A percentile compares a stretch with the other conserved stretches of the same genome.
phyloP scores from a whole-genome alignment of 2,113 vertebrate genomes.

The Ictalurus furcatus region DNA sequence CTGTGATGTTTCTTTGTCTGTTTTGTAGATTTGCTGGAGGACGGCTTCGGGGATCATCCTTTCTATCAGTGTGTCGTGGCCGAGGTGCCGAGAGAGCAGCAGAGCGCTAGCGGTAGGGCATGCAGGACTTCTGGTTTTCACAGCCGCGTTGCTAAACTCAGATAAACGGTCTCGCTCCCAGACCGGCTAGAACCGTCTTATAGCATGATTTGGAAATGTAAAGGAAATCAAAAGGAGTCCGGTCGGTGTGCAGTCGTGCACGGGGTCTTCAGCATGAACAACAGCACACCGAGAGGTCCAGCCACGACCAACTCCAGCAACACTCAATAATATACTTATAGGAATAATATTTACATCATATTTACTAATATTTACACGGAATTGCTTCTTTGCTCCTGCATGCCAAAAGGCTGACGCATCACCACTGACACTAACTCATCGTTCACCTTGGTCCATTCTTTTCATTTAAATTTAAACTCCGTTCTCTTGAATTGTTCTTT shows the following conservation, averaged over 20 bases:
- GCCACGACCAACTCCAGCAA: neutral
- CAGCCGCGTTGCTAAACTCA: neutral
- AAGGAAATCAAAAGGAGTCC: neutral
- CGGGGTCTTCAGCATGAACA: too few species aligned
- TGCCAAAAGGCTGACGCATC: neutral
- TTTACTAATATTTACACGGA: neutral
- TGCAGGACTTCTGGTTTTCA: neutral
- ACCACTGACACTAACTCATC: neutral
- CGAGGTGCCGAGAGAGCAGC: conserved; percentile 62
- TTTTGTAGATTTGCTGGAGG: conserved; percentile 71
- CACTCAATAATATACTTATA: neutral
- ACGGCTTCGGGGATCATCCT: conserved; percentile 75
- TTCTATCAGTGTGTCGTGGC: conserved; percentile 76
- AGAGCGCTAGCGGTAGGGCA: conserved; percentile 62
- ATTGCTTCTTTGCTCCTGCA: neutral
- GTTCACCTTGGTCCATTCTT: neutral
- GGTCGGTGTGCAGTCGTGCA: neutral
- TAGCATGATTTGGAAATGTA: neutral
- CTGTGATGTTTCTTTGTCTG: neutral
- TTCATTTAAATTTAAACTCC: neutral
- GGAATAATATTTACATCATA: neutral
- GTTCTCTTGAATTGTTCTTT: neutral
- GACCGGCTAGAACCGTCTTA: too few species aligned
- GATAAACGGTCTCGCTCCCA: neutral
- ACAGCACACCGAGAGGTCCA: neutral